Evolutionary conservation across 2,113 vertebrate genomes (phyloP), one percentile per base, ranked within the genome.

Genomic region (Pseudolaguvia tuberculata): DNA sequence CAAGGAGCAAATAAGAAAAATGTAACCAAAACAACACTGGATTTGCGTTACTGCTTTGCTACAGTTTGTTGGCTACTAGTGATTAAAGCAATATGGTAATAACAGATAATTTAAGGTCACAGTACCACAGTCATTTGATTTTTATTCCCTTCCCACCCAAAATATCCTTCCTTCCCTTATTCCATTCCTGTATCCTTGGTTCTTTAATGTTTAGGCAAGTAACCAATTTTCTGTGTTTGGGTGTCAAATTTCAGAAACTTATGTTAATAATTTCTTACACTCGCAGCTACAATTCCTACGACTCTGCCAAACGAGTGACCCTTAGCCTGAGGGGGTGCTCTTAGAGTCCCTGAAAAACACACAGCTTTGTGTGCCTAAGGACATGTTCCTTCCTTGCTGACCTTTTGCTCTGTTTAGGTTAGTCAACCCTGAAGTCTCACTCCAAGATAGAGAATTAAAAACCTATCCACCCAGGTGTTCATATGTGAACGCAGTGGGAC

Each of bases 141-240:
- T 13, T 3, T 58, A 61, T 59, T 42, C 50, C 65, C 75, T 72
- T 75, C 25, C 50, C 63, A 72, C 68, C 29, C 70, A 48, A 31
- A 31, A 65, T 66, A 65, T 71, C 73, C 76, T 80, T 78, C 76
- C 78, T 72, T 65, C 45, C 78, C 76, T 82, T 83, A 50, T 67
- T 27, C 45, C 47, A 50, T 23, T 57, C 57, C 35, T 6, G 35
- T 58, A 59, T 31, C 23, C 52, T 45, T 31, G 21, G 65, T 59
- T 48, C 47, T 14, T 62, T 13, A 53, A 14, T 69, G 8, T 47
- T 66, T 45, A 67, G 27, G 14, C 55, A 27, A 75, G 39, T 12
- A 25, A 53, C 29, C 11, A 5, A n/a, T 23, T 58, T 47, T 72
- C 9, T 17, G 45, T 72, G 31, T 72, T 18, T 51, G 45, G 21